Conservation (phyloP, 1,140 invertebrate genomes). For the Cotesia chilonis region DNA sequence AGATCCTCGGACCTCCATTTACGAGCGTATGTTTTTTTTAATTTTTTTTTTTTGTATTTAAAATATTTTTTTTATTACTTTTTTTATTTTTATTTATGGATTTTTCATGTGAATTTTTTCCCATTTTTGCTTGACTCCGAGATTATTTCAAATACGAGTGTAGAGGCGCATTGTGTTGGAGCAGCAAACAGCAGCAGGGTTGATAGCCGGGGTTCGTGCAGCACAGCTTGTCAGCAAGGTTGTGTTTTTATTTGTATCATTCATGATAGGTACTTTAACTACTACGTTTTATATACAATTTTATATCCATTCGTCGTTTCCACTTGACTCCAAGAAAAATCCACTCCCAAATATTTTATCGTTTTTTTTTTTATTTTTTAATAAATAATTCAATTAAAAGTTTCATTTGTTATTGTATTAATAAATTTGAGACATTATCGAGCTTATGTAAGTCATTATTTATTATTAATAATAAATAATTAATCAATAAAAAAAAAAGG, state of each 20-base stretch:
- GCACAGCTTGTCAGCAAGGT: conserved; percentile 68
- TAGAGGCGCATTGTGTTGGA: conserved; percentile 61
- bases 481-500: neutral
- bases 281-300: conserved; percentile 49
- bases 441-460: neutral
- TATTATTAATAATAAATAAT: neutral
- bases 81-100: conserved; percentile 34
- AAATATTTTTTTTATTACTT: conserved; percentile 21
- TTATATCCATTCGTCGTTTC: conserved; percentile 27
- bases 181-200: conserved; percentile 67
- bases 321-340: conserved; percentile 19
- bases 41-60: conserved; percentile 12
- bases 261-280: conserved; percentile 55
- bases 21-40: conserved; percentile 6
- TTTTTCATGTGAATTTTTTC: conserved; percentile 22
- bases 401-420: too few species aligned
- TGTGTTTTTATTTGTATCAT: conserved; percentile 60
- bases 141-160: conserved; percentile 50
- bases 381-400: neutral
- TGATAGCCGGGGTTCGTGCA: conserved; percentile 66
- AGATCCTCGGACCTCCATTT: neutral
- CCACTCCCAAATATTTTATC: neutral
- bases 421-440: neutral
- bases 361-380: neutral
- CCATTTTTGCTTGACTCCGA: conserved; percentile 37